Base-by-base conservation (phyloP, 2,888 invertebrate genomes). In the Dryadula phaetusa region DNA sequence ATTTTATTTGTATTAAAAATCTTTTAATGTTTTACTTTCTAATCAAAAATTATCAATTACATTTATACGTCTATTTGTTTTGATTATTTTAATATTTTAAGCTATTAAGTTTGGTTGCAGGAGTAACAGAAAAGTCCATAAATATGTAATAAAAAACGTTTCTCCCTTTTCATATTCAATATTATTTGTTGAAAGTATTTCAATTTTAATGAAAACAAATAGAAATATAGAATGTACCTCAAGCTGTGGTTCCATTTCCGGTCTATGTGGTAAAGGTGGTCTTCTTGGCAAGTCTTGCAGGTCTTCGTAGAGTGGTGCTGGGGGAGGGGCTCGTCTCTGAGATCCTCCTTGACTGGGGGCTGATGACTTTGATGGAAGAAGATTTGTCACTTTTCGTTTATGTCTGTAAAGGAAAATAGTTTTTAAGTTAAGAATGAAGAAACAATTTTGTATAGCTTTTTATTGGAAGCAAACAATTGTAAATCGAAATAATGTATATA, bases 311-410 rank as follows among this genome's bases (percentile, higher is more conserved):
- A 96, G 92, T 46, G 96, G 96, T 0, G 94, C 93, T 63, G 94
- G 90, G 69, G 93, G 94, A 18, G 86, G 94, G 67, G 87, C 94
- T 74, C 86, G 92, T 74, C 88, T 86, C 74, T 85, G 94, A 25
- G 92, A 94, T 67, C 93, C 94, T 72, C 84, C 78, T 70, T 93
- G 87, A 70, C 90, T 84, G 10, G 93, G 87, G 0, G 94, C 95
- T 71, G 95, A 95, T 56, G 96, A 96, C 88, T 97, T 97, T 84
- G 97, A 97, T 54, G 97, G 97, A 79, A 97, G 93, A 71, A 97
- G 94, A 82, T 96, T 97, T 84, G 96, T 96, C 82, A 97, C 96
- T 95, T 96, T 96, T 87, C 96, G 94, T 88, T 97, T 97, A 87
- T 97, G 96, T 87, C 97, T 97, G 95, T 65, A 94, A 94, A 84